These are phyloP conservation scores for Resseliella maxima DNA, from an alignment of 2,888 invertebrate genomes.

Conservation along the genomic window DNA sequence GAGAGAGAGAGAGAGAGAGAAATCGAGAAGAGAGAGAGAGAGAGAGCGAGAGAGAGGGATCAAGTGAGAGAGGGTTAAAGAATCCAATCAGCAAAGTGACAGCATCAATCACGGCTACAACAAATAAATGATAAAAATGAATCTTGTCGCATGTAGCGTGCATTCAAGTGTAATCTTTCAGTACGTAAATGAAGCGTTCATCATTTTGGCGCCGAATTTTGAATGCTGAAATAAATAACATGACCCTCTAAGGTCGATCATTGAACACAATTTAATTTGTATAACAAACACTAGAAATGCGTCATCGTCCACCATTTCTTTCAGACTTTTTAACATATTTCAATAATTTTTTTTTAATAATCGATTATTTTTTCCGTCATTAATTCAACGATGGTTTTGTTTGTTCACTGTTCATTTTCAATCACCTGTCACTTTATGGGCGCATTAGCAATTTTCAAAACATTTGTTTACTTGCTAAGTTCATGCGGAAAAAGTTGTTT, in stretches of 20 bases:
- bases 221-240: constrained; percentile 12
- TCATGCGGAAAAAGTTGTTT: too few species aligned
- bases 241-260: neutral
- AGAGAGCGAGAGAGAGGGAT: too few species aligned
- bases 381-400: neutral
- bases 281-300: too few species aligned
- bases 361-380: too few species aligned
- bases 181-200: constrained; percentile 13
- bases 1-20: neutral
- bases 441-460: neutral
- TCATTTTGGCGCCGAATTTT: neutral
- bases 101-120: neutral
- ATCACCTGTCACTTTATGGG: neutral
- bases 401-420: neutral
- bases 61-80: neutral
- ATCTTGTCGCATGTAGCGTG: neutral
- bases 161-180: neutral
- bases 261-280: neutral
- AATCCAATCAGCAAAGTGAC: constrained; percentile 31
- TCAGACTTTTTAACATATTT: neutral
- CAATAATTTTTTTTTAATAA: neutral
- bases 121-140: neutral
- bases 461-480: too few species aligned
- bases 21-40: neutral
- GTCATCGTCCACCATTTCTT: too few species aligned